These are phyloP conservation scores for Phocoena sinus DNA, from an alignment of 2,113 vertebrate genomes.

Conservation along the genomic window DNA sequence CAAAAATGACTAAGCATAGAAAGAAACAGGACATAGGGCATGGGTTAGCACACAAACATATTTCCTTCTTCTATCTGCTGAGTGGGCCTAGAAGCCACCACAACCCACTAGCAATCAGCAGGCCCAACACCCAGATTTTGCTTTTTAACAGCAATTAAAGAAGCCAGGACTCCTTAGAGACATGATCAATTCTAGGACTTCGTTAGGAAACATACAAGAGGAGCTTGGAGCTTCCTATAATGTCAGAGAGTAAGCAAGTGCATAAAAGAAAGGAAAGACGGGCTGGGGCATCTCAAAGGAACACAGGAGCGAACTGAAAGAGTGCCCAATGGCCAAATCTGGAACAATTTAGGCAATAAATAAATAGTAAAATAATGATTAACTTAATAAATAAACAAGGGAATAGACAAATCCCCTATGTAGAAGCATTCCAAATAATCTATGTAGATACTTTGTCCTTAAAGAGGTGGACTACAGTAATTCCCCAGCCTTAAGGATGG, in stretches of 20 bases:
- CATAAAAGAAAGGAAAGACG: not conserved
- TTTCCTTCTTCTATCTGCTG: not conserved
- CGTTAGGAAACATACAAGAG: not conserved
- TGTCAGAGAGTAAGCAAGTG: not conserved
- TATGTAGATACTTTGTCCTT: not conserved
- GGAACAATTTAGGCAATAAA: not conserved
- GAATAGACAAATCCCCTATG: not conserved
- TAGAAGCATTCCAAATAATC: not conserved
- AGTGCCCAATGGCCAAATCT: not conserved
- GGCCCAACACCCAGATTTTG: not conserved
- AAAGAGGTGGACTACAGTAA: not conserved
- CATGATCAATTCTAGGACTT: not conserved
- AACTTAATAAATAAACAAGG: not conserved
- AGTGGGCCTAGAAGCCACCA: not conserved
- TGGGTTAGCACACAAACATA: not conserved
- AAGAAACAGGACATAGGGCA: not conserved
- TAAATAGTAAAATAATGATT: not conserved
- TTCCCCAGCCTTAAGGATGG: not conserved
- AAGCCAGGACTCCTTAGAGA: not conserved
- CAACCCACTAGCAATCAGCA: not conserved
- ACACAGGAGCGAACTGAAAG: not conserved
- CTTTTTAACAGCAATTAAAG: not conserved
- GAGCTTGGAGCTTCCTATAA: not conserved
- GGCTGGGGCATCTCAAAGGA: rapidly evolving
- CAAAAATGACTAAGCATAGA: not conserved